Base-by-base conservation (phyloP, 2,888 invertebrate species). In the Siphlonurus alternatus region DNA sequence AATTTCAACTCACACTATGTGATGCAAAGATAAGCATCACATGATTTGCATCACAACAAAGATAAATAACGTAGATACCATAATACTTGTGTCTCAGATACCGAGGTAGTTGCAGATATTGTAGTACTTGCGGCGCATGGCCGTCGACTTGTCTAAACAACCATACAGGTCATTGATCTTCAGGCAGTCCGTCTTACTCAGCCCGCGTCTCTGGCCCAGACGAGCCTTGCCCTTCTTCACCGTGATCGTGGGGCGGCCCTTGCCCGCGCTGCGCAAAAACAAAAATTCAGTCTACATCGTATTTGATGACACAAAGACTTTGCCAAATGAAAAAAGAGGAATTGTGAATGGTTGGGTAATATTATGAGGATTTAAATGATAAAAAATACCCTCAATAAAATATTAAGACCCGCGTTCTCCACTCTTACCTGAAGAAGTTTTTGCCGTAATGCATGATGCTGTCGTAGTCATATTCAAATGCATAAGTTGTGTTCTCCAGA, bases 361-460 rank as follows among this genome's bases (percentile, higher is more conserved):
- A n/a, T 56, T 25, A 19, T 59, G 24, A 15, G 20, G 60, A 53
- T 53, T 59, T 23, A 59, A 61, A 38, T n/a, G 22, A 51, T 25
- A 53, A 63, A 25, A 23, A 19, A n/a, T n/a, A n/a, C n/a, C n/a
- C n/a, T n/a, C n/a, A n/a, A n/a, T n/a, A n/a, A n/a, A n/a, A n/a
- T n/a, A n/a, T n/a, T n/a, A n/a, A n/a, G n/a, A n/a, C n/a, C n/a
- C n/a, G n/a, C n/a, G n/a, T n/a, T n/a, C n/a, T n/a, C n/a, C n/a
- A n/a, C n/a, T 59, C 54, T 2, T 69, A 76, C 76, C 76, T 76
- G 71, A 86, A 86, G 72, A 83, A 86, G 70, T 78, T 77, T 67
- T 78, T 77, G 1, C 86, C 86, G 69, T 90, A 90, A 73, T 90
- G 90, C 88, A 89, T 88, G 38, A 89, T 84, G 15, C 86, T 86